phyloP scores from a whole-genome alignment of 2,888 invertebrate genomes.

The Hololepta plana region DNA sequence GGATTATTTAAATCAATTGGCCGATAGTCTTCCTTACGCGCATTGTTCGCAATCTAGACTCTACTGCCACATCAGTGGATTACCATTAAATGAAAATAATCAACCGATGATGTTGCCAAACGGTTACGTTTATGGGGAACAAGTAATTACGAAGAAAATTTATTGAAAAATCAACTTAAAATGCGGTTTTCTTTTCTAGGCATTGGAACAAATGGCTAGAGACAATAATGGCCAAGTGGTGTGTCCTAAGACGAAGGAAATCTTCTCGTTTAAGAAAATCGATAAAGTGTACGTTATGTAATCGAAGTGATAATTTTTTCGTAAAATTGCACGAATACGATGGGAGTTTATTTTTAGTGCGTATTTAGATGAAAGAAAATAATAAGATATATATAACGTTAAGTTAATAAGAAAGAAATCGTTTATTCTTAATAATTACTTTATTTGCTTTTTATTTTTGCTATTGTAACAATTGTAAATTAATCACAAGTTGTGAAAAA shows the following conservation, averaged over 20 bases:
- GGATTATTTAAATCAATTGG: conserved; percentile 71
- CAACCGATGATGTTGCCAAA: conserved; percentile 98
- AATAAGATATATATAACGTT: too few species aligned
- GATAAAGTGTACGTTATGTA: conserved; percentile 98
- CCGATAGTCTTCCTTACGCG: conserved; percentile 75
- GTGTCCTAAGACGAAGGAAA: conserved; percentile 88
- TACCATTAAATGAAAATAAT: conserved; percentile 91
- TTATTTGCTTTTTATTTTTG: too few species aligned
- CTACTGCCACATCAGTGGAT: conserved; percentile 78
- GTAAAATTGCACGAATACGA: too few species aligned
- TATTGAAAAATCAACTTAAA: background rate
- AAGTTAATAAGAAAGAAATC: too few species aligned
- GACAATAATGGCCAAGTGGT: conserved; percentile 82
- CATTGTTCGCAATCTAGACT: conserved; percentile 93
- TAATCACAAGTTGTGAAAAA: too few species aligned
- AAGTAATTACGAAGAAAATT: conserved; percentile 33
- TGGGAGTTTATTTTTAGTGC: too few species aligned
- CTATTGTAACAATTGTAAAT: too few species aligned
- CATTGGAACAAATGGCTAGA: conserved; percentile 74
- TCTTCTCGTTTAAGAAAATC: conserved; percentile 76
- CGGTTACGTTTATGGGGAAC: conserved; percentile 90
- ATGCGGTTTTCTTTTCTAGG: conserved; percentile 33
- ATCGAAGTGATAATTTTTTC: too few species aligned
- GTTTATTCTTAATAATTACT: too few species aligned
- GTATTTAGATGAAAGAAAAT: too few species aligned